These are phyloP conservation scores for Speoplatyrhinus poulsoni DNA, from an alignment of 2,113 vertebrate species.

Conservation along the genomic window DNA sequence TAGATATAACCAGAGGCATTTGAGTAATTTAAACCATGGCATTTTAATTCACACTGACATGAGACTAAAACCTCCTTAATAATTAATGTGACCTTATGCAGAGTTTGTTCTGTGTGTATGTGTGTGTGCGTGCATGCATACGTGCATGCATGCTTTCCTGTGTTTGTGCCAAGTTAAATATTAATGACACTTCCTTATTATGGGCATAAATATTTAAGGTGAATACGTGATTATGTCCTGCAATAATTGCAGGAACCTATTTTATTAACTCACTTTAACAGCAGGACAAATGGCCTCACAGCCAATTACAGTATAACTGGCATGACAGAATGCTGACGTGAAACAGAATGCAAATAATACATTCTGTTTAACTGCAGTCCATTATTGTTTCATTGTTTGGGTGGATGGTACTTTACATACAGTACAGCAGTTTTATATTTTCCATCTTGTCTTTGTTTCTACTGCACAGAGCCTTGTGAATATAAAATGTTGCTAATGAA, in stretches of 20 bases:
- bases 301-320: not conserved
- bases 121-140: constrained; percentile 17
- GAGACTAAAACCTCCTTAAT: constrained; percentile 58
- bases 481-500: not conserved
- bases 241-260: constrained; percentile 48
- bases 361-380: no score
- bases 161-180: constrained; percentile 54
- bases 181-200: constrained; percentile 65
- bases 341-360: no score
- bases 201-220: constrained; percentile 73
- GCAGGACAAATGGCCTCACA: constrained; percentile 31
- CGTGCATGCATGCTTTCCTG: not conserved
- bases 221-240: constrained; percentile 61
- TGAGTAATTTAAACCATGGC: constrained; percentile 20
- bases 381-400: not conserved
- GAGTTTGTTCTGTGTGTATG: constrained; percentile 13
- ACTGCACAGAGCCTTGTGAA: not conserved
- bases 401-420: not conserved
- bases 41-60: constrained; percentile 54
- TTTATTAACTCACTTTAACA: constrained; percentile 44
- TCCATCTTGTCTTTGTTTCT: not conserved
- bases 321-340: no score
- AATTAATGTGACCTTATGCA: constrained; percentile 65
- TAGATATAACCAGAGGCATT: not conserved
- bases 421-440: not conserved